Evolutionary conservation across 2,113 vertebrate genomes (phyloP), one percentile per base, ranked within the genome.

Genomic region (Oreamnos americanus): DNA sequence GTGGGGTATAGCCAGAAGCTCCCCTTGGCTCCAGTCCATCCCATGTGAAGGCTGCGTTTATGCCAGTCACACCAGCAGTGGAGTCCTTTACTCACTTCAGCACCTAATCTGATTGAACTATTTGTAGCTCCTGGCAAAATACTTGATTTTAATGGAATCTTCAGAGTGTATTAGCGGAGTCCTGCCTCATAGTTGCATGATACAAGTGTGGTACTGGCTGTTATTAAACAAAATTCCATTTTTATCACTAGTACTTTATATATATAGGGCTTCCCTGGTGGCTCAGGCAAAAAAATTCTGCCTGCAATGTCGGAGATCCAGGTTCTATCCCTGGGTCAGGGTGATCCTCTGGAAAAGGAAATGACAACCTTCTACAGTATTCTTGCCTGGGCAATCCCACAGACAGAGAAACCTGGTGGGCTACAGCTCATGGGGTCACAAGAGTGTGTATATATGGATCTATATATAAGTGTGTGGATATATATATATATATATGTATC

Each of bases 21-120:
- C 11, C 23, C 33, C 0, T 3, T 14, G 13, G 4, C 23, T 5
- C 14, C 10, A 3, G 7, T 71, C 25, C 14, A 30, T 8, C 6
- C 16, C n/a, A 8, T 2, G 5, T 39, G 79, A 49, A 53, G 33
- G 0, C 57, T 87, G 16, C 4, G 19, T n/a, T 60, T 28, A 55
- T n/a, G 21, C 30, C n/a, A 64, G 19, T 64, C 16, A 39, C 25
- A 15, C 33, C 26, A 2, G 16, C 2, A 5, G 0, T 60, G 26
- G 13, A 8, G 33, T 25, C n/a, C 36, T 90, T 91, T 14, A 21
- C 2, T 53, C 62, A 30, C 6, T 11, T 85, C 9, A n/a, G 47
- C 28, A 47, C 10, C 17, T 88, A 26, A 53, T 55, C 12, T 74
- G 30, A 53, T n/a, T 43, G 7, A 28, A 43, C 64, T 64, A 13